Base-by-base conservation (phyloP, 1,140 invertebrate genomes). In the Artemia franciscana region DNA sequence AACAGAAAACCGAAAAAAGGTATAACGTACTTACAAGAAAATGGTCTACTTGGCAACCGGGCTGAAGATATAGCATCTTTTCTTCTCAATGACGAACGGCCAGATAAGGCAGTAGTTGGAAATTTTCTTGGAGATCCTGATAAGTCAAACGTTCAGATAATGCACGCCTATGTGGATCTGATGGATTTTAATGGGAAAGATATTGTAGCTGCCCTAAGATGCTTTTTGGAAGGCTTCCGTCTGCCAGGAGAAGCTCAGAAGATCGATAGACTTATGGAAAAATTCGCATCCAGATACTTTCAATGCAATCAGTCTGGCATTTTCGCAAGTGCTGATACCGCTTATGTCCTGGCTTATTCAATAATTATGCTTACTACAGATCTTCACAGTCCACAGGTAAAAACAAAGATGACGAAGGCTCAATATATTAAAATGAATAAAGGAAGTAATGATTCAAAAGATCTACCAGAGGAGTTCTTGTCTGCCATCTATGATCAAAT, bases 341-440 rank as follows among this genome's bases (percentile, higher is more conserved):
- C 94, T 2, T 99, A 99, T 71, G 91, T 99, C 23, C 76, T 99
- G 58, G 93, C 93, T 12, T 99, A 96, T 75, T 98, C 95, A 24
- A 93, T 99, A 65, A 99, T 99, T 65, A 98, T 99, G 94, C 74
- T 99, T 27, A 98, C 96, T 12, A 99, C 96, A 5, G 96, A 99
- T 78, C 79, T 99, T 26, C 96, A 99, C 73, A 98, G 90, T 65
- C 85, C 90, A 15, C 93, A 98, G 79, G 78, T 79, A n/a, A n/a
- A 94, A 71, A 88, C 89, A 68, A 98, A 98, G 80, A 99, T 99
- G 92, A 98, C 91, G 9, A 98, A 98, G 76, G 94, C 98, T 72
- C 89, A 98, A 72, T 99, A 98, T 69, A 97, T 99, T 62, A 88
- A 88, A 76, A 81, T 98, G 76, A 98, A 98, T 76, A 80, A 93